A percentile compares a stretch with the other conserved stretches of the same genome.
phyloP scores from a whole-genome alignment of 2,797 vertebrate species.

The Poecilia gillii region DNA sequence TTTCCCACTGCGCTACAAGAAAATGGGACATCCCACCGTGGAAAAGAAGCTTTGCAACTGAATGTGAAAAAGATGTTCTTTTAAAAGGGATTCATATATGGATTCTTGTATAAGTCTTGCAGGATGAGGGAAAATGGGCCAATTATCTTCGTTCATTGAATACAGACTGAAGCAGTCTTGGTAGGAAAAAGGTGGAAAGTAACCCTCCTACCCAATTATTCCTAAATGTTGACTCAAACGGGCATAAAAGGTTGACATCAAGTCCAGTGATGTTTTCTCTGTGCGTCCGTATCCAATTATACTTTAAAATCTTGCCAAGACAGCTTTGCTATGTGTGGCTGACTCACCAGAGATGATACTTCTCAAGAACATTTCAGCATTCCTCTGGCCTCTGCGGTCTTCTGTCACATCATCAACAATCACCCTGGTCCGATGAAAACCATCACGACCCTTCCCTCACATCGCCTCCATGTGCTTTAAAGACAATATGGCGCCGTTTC shows the following conservation, averaged over 20 bases:
- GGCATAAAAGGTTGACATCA: background rate
- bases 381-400: background rate
- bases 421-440: background rate
- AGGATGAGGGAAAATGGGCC: background rate
- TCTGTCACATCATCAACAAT: constrained; percentile 5
- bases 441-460: background rate
- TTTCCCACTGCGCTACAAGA: background rate
- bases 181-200: background rate
- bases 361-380: background rate
- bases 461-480: background rate
- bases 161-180: background rate
- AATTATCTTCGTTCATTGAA: background rate
- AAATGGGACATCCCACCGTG: background rate
- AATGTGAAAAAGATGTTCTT: background rate
- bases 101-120: background rate
- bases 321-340: background rate
- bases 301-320: constrained; percentile 5
- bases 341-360: no score
- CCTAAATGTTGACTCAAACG: background rate
- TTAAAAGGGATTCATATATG: background rate
- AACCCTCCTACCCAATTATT: background rate
- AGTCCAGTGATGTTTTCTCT: background rate
- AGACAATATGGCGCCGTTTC: background rate
- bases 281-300: background rate
- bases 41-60: background rate